Base-by-base conservation (phyloP, 2,888 invertebrate species). In the Rotaria sp. region DNA sequence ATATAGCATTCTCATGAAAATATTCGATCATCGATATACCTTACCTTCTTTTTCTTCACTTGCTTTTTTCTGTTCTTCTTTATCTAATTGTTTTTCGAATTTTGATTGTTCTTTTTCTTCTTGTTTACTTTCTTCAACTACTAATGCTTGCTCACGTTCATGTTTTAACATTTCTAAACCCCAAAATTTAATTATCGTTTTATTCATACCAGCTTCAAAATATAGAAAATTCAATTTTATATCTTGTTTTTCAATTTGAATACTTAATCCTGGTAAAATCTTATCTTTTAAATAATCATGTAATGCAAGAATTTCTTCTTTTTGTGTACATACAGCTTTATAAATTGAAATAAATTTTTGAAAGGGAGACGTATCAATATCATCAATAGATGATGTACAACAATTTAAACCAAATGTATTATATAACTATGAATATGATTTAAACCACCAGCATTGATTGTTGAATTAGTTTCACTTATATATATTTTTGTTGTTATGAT, bases 211-310 rank as follows among this genome's bases (percentile, higher is more conserved):
- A 1, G 57, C 57, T 57, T 2, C n/a, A 1, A 52, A 21, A 52
- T 52, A 52, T 21, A 41, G 41, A 41, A 41, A 41, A 41, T 41
- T 41, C 8, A 3, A 41, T 18, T 35, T n/a, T 15, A 26, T 95
- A 88, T 95, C 95, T 88, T 94, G 94, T 90, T 99, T 99, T 92
- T 99, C 98, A 21, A 99, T 92, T 7, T 97, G 93, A 7, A 99
- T 96, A 26, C 99, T 98, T 41, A 97, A 93, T 88, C 94, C 94
- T 0, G 98, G 97, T 88, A 99, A 92, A 85, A 94, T 93, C 85
- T 94, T 93, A 92, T 99, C 97, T 1, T 98, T 92, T 67, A 99
- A 92, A 86, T 92, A 92, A 92, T 99, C 99, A 92, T 98, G 98
- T 87, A 95, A 93, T 89, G 94, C 92, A 85, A 98, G 92, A 89